Evolutionary conservation across 35 echinoderm and acorn worm genomes (phyloP).

Genomic region (Ophiothrix spiculata): DNA sequence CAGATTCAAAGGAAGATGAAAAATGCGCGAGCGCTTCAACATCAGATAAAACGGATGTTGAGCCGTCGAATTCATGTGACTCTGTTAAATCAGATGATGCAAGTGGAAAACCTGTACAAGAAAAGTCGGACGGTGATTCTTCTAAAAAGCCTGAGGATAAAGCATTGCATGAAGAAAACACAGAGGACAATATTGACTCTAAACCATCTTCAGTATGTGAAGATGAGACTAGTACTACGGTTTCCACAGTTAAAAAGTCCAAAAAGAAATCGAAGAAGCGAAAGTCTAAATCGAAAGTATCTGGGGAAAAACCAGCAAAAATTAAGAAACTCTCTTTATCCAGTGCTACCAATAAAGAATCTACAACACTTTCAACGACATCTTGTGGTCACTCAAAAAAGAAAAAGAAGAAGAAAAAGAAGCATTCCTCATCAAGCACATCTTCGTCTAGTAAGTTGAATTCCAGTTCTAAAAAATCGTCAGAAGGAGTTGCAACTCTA

Average conservation of each 20-base stretch:
- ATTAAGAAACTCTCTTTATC: too few species aligned
- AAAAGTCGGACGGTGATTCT: background rate
- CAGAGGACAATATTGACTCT: background rate
- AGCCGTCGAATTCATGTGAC: background rate
- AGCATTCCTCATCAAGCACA: background rate
- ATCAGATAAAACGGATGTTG: background rate
- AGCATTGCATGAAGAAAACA: slow-evolving; percentile 6
- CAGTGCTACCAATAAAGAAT: background rate
- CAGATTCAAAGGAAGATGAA: background rate
- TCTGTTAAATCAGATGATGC: background rate
- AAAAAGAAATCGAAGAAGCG: background rate
- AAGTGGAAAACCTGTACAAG: background rate
- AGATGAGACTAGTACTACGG: too few species aligned
- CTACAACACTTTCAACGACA: background rate
- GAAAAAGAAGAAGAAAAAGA: background rate
- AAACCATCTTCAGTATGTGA: background rate
- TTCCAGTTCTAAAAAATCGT: background rate
- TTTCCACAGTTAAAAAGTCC: background rate
- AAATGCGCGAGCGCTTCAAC: background rate
- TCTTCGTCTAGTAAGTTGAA: background rate
- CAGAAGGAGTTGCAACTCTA: background rate
- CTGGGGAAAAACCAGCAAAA: too few species aligned
- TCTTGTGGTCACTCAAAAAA: background rate
- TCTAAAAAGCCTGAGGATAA: background rate
- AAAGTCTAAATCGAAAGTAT: background rate